Percentiles rank a stretch among this genome's conserved stretches.
Evolutionary conservation across 2,888 invertebrate species (phyloP).

Genomic region (Leptopterna dolabrata): DNA sequence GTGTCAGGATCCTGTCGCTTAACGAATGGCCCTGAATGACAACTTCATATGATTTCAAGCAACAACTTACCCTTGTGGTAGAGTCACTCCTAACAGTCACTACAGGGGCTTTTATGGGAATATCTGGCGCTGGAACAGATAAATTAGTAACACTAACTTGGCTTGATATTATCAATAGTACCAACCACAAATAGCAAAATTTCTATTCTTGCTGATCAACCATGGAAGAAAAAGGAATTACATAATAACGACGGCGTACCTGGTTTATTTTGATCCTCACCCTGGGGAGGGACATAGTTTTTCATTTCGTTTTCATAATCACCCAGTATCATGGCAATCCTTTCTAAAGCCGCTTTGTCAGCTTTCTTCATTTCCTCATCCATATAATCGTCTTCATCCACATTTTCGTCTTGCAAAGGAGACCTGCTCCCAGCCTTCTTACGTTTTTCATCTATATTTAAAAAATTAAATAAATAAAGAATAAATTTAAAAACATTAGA

Average conservation of each 20-base stretch:
- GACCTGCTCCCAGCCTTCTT: slow-evolving; percentile 72
- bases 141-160: too few relatives aligned
- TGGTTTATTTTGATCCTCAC: slow-evolving; percentile 70
- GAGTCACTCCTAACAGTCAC: slow-evolving; percentile 41
- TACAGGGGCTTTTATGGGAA: slow-evolving; percentile 30
- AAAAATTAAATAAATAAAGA: slow-evolving; percentile 55
- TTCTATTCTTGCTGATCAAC: too few relatives aligned
- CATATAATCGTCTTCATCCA: slow-evolving; percentile 75
- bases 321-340: slow-evolving; percentile 82
- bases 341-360: slow-evolving; percentile 80
- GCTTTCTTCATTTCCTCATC: slow-evolving; percentile 81
- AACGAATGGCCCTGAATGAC: not conserved
- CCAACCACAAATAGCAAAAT: too few relatives aligned
- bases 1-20: not conserved
- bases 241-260: slow-evolving; percentile 43
- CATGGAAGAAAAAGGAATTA: not conserved
- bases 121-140: slow-evolving; percentile 41
- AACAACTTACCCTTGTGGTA: slow-evolving; percentile 32
- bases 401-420: slow-evolving; percentile 70
- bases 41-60: not conserved
- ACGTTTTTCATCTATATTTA: slow-evolving; percentile 73
- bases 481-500: not conserved
- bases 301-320: slow-evolving; percentile 86
- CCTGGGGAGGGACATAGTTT: slow-evolving; percentile 69
- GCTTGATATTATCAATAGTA: too few relatives aligned